Evolutionary conservation across 1,140 invertebrate genomes (phyloP).

Genomic region (Panagrolaimus sp.): DNA sequence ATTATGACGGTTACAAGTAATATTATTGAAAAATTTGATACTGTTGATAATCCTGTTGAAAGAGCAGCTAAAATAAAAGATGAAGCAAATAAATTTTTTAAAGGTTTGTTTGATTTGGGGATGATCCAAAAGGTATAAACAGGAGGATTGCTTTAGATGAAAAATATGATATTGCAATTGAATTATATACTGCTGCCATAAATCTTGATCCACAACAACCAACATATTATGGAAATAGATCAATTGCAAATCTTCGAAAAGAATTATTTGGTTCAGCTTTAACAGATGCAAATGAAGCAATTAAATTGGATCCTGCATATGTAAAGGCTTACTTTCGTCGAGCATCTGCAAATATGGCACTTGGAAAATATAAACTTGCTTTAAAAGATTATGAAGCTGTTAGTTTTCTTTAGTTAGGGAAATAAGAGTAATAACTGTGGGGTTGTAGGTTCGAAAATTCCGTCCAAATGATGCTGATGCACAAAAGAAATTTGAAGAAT

Average conservation of each 20-base stretch:
- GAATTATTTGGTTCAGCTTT: slow-evolving; percentile 65
- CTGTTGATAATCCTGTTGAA: slow-evolving; percentile 42
- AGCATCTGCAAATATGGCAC: slow-evolving; percentile 89
- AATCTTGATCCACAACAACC: slow-evolving; percentile 74
- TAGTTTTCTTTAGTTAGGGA: slow-evolving; percentile 42
- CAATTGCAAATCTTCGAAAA: slow-evolving; percentile 77
- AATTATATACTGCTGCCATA: slow-evolving; percentile 83
- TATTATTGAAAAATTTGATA: slow-evolving; percentile 5
- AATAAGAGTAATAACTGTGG: too few species aligned
- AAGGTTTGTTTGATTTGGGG: slow-evolving; percentile 69
- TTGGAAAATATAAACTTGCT: slow-evolving; percentile 93
- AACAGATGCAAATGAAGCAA: slow-evolving; percentile 80
- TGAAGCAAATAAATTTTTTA: slow-evolving; percentile 76
- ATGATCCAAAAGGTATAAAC: too few species aligned
- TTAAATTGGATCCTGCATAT: slow-evolving; percentile 29
- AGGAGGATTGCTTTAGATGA: slow-evolving; percentile 74
- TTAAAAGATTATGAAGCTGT: slow-evolving; percentile 93
- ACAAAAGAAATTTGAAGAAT: slow-evolving; percentile 83
- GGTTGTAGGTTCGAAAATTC: too few species aligned
- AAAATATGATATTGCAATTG: slow-evolving; percentile 79
- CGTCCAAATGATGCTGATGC: slow-evolving; percentile 89
- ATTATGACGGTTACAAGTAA: background rate
- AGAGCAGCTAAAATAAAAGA: slow-evolving; percentile 72
- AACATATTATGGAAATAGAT: slow-evolving; percentile 78
- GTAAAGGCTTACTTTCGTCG: slow-evolving; percentile 70